phyloP scores from a whole-genome alignment of 2,888 invertebrate species.

The Adelphocoris suturalis region DNA sequence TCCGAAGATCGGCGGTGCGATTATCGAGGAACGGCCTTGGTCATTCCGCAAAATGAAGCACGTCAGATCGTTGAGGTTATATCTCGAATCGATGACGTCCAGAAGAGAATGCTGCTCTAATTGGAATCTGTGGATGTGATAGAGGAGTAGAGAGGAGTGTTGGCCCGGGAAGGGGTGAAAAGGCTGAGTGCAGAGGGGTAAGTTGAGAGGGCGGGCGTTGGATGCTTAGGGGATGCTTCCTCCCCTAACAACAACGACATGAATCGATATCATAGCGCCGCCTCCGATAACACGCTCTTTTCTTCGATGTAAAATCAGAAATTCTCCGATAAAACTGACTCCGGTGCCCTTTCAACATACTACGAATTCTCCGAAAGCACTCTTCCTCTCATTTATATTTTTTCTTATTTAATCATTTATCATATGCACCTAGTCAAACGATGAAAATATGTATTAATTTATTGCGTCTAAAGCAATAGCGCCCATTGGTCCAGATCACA shows the following conservation, averaged over 20 bases:
- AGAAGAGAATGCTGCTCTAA: neutral
- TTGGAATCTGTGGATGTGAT: neutral
- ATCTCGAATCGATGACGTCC: neutral
- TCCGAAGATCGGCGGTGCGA: too few species aligned
- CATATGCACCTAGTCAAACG: too few species aligned
- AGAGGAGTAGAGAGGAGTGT: neutral
- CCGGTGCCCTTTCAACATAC: too few species aligned
- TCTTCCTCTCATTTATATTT: too few species aligned
- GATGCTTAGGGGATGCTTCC: constrained; percentile 43
- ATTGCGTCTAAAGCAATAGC: too few species aligned
- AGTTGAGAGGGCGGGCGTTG: neutral
- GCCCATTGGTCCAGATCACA: too few species aligned
- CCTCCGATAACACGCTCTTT: constrained; percentile 21
- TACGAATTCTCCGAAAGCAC: too few species aligned
- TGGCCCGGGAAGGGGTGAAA: neutral
- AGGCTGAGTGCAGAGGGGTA: neutral
- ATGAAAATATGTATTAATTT: too few species aligned
- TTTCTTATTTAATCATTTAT: too few species aligned
- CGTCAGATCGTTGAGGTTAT: neutral
- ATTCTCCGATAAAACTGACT: neutral
- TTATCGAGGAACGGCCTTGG: too few species aligned
- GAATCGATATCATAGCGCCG: constrained; percentile 46
- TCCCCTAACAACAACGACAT: constrained; percentile 24
- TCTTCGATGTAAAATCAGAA: constrained; percentile 12
- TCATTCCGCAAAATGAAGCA: too few species aligned